A percentile compares a stretch with the other conserved stretches of the same genome.
Evolutionary conservation across 1,140 invertebrate species (phyloP).

Genomic region (Akabosia matsudoensis): DNA sequence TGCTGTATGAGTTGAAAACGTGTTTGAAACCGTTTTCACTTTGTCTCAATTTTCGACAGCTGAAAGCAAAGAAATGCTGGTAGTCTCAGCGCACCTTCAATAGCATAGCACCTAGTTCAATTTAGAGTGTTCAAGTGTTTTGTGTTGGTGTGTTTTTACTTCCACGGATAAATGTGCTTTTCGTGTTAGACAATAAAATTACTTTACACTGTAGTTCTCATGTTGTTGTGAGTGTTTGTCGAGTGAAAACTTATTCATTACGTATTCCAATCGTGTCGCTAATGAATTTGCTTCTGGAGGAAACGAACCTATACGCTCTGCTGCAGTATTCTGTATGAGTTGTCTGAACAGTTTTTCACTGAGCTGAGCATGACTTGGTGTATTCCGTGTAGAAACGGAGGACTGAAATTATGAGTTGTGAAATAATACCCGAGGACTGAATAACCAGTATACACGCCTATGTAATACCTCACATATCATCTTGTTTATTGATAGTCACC

Average conservation of each 20-base stretch:
- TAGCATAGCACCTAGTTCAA: too few species aligned
- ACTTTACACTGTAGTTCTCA: background rate
- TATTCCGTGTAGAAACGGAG: too few species aligned
- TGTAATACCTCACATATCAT: too few species aligned
- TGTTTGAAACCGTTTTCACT: background rate
- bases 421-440: background rate
- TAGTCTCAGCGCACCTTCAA: too few species aligned
- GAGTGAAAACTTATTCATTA: background rate
- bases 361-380: too few species aligned
- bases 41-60: background rate
- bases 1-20: background rate
- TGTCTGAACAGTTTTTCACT: too few species aligned
- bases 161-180: background rate
- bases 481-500: background rate
- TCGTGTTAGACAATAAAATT: background rate
- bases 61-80: background rate
- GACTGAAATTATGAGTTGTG: background rate
- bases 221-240: background rate
- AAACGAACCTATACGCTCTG: background rate
- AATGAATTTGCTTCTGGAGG: background rate
- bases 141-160: background rate
- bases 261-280: background rate
- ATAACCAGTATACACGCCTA: too few species aligned
- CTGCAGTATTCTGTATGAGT: too few species aligned
- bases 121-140: too few species aligned